These are phyloP conservation scores for Hirudo medicinalis DNA, from an alignment of 1,140 invertebrate species.

Conservation along the genomic window DNA sequence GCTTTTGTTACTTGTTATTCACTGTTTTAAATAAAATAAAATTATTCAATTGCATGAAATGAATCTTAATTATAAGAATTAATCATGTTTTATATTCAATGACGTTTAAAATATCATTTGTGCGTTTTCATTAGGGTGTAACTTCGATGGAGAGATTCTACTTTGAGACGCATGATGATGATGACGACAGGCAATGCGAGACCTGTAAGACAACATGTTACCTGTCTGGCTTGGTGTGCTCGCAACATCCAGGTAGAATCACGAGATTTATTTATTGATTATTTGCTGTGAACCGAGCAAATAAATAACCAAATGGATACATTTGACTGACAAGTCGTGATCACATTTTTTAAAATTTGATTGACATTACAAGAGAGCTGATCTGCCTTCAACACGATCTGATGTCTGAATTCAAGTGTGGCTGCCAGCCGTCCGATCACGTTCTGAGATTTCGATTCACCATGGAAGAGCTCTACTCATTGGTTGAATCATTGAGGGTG, in stretches of 20 bases:
- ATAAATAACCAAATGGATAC: not conserved
- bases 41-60: not conserved
- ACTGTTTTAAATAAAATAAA: not conserved
- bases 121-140: slow-evolving; percentile 51
- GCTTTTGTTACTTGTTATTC: not conserved
- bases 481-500: slow-evolving; percentile 71
- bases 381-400: slow-evolving; percentile 71
- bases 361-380: slow-evolving; percentile 44
- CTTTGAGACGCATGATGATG: slow-evolving; percentile 81
- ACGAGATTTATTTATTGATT: not conserved
- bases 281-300: not conserved
- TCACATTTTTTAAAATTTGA: not conserved
- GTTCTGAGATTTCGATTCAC: slow-evolving; percentile 78
- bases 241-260: slow-evolving; percentile 50
- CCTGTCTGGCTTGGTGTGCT: slow-evolving; percentile 79
- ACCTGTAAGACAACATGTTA: slow-evolving; percentile 95
- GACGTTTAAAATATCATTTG: not conserved
- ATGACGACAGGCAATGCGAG: slow-evolving; percentile 81
- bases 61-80: no score
- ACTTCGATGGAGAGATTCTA: slow-evolving; percentile 72
- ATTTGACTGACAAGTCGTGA: not conserved
- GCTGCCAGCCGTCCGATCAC: slow-evolving; percentile 62
- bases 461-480: slow-evolving; percentile 74
- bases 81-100: no score
- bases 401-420: slow-evolving; percentile 61